Conservation (phyloP, 2,888 invertebrate species). For the Polia nebulosa region DNA sequence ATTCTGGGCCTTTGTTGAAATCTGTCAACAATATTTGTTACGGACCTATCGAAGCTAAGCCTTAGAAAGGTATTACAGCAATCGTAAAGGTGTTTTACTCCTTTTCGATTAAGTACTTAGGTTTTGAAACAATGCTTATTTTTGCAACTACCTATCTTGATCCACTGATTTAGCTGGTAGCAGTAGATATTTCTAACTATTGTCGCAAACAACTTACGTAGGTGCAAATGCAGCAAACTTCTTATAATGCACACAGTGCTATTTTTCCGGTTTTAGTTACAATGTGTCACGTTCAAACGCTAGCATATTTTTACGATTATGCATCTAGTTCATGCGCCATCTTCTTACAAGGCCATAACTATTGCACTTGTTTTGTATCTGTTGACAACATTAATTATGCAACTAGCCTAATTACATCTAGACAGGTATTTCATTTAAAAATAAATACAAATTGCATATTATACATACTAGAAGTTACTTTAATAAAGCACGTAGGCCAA, state of each 20-base stretch:
- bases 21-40: constrained; percentile 47
- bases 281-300: neutral
- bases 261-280: constrained; percentile 21
- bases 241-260: constrained; percentile 17
- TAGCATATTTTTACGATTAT: constrained; percentile 36
- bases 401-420: constrained; percentile 18
- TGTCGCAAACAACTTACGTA: neutral
- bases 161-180: constrained; percentile 1
- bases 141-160: constrained; percentile 32
- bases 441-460: constrained; percentile 4
- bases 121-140: constrained; percentile 45
- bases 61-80: constrained; percentile 9
- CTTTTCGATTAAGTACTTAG: constrained; percentile 13
- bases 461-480: no score
- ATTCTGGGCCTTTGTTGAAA: neutral
- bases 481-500: constrained; percentile 20
- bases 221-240: constrained; percentile 8
- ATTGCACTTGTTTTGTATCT: constrained; percentile 20
- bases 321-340: constrained; percentile 40
- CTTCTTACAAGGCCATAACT: neutral
- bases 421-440: neutral
- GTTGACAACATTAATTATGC: constrained; percentile 42
- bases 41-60: constrained; percentile 8
- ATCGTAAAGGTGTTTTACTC: constrained; percentile 1
- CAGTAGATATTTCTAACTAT: neutral